Evolutionary conservation across 2,888 invertebrate species (phyloP).

Genomic region (Lasiommata megera): DNA sequence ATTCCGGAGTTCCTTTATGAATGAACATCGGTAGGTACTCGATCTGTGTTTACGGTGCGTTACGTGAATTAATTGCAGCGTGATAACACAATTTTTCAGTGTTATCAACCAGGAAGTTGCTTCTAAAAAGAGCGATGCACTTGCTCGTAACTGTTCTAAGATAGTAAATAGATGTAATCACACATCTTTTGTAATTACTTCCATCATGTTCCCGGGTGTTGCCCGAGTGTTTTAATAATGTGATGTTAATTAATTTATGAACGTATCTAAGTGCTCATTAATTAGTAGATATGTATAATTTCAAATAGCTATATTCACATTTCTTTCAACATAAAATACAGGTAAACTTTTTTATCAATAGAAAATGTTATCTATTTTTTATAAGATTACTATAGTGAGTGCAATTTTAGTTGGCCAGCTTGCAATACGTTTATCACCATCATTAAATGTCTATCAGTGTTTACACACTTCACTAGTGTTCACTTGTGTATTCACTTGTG

Average conservation of each 20-base stretch:
- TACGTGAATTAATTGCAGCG: slow-evolving; percentile 29
- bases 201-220: background rate
- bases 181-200: slow-evolving; percentile 3
- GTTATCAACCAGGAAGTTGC: slow-evolving; percentile 26
- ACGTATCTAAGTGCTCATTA: background rate
- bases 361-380: too few species aligned
- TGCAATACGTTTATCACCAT: too few species aligned
- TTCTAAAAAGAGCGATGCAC: slow-evolving; percentile 5
- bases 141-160: background rate
- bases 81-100: slow-evolving; percentile 36
- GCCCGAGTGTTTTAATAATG: background rate
- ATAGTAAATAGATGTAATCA: slow-evolving; percentile 9
- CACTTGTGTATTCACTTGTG: too few species aligned
- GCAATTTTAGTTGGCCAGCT: too few species aligned
- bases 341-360: too few species aligned
- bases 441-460: too few species aligned
- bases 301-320: too few species aligned
- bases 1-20: slow-evolving; percentile 2
- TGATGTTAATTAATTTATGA: background rate
- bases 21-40: slow-evolving; percentile 10
- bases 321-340: too few species aligned
- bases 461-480: too few species aligned
- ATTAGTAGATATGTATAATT: too few species aligned
- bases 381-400: too few species aligned
- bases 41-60: slow-evolving; percentile 14